Percentiles rank a stretch among this genome's conserved stretches.
Evolutionary conservation across 2,797 vertebrate species (phyloP).

Genomic region (Danio kyathit): DNA sequence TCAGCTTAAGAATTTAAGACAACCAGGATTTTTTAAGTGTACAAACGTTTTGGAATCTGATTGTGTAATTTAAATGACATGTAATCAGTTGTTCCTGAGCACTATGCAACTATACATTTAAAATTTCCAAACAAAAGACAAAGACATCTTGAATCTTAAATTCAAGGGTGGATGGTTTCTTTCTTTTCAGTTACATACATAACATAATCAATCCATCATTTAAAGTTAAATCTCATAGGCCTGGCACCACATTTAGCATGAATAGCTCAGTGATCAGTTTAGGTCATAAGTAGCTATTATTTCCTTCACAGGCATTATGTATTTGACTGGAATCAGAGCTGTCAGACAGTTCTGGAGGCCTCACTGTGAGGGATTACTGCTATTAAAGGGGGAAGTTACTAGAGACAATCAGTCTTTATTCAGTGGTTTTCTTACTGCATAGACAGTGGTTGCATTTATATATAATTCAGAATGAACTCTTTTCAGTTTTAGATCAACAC

Average conservation of each 20-base stretch:
- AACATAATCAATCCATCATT: not conserved
- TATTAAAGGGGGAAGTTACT: constrained; percentile 42
- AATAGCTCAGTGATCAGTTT: constrained; percentile 30
- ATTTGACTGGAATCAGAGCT: constrained; percentile 25
- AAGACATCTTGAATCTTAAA: too few species aligned
- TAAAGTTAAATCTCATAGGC: not conserved
- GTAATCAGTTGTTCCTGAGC: too few species aligned
- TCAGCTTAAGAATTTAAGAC: too few species aligned
- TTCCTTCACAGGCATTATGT: constrained; percentile 17
- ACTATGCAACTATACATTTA: too few species aligned
- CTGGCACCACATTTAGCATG: not conserved
- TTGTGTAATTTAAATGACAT: too few species aligned
- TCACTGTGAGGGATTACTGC: constrained; percentile 53
- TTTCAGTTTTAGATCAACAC: constrained; percentile 60
- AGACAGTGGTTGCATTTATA: constrained; percentile 52
- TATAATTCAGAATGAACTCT: constrained; percentile 56
- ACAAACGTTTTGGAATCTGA: too few species aligned
- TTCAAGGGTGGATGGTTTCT: too few species aligned
- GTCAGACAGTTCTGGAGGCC: constrained; percentile 15
- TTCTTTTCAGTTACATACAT: not conserved
- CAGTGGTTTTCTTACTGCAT: constrained; percentile 42
- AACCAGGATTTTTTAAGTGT: too few species aligned
- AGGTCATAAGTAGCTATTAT: constrained; percentile 53
- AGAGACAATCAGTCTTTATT: constrained; percentile 35
- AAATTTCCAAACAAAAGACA: too few species aligned